Evolutionary conservation across 2,888 invertebrate genomes (phyloP), one percentile per base, ranked within the genome.

Genomic region (Diabrotica balteata): DNA sequence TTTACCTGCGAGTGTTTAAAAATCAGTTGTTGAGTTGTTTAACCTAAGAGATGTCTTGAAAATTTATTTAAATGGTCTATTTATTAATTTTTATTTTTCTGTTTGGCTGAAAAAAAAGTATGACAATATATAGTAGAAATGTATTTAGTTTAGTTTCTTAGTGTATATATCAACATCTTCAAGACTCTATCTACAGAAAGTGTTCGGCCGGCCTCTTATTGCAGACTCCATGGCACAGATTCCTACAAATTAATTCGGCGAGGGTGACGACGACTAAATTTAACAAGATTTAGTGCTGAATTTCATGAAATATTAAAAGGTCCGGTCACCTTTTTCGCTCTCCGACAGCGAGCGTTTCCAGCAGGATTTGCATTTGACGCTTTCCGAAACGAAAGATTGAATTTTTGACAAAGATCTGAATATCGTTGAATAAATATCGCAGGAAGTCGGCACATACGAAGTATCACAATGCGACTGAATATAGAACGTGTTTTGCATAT

Each of bases 291-390:
- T 69, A 66, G 65, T 61, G 70, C 46, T 59, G 65, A 59, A 65
- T 62, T 68, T 72, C 70, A 70, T 68, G 70, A 70, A 69, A 72
- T 69, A 72, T 69, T 72, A 72, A 72, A 72, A 67, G 65, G 67
- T 69, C 66, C 53, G 66, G 63, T 68, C 66, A 68, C 65, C 68
- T 65, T 61, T 60, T 68, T 58, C 61, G 61, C 58, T 65, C 61
- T 57, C 32, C 65, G 65, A 65, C 61, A 61, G 64, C 50, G 65
- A 50, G 58, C 43, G 61, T 65, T 68, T 59, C 53, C 64, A 46
- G 61, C 51, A 44, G 52, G 57, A 64, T 68, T 68, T 64, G 68
- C 68, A 68, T 54, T 42, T 68, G 67, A 49, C 59, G 53, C 59
- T 57, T 53, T 49, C 57, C 64, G 8, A 9, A 11, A 55, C 55